Percentiles rank a stretch among this genome's conserved stretches.
Evolutionary conservation across 1,140 invertebrate genomes (phyloP).

Genomic region (Lithobius niger): DNA sequence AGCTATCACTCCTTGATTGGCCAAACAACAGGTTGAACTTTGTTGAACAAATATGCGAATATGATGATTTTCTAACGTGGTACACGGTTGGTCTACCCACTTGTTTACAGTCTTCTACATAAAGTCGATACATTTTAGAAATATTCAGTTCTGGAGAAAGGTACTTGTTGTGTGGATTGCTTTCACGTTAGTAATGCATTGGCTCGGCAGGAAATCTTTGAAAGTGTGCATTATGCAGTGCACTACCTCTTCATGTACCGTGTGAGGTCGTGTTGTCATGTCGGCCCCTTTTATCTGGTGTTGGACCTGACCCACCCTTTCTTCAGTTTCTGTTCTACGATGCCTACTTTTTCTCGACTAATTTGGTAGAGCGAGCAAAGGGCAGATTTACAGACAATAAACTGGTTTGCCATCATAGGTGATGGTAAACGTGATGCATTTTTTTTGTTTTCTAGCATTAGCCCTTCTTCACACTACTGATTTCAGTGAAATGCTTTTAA

Average conservation of each 20-base stretch:
- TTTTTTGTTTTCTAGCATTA: too few species aligned
- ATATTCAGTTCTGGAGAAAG: background rate
- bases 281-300: background rate
- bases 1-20: slow-evolving; percentile 6
- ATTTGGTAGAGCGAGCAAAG: background rate
- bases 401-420: background rate
- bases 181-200: slow-evolving; percentile 4
- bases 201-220: slow-evolving; percentile 4
- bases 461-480: too few species aligned
- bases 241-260: background rate
- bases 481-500: too few species aligned
- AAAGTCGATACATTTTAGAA: slow-evolving; percentile 8
- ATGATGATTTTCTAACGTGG: slow-evolving; percentile 4
- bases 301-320: background rate
- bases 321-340: background rate
- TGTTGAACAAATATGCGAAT: slow-evolving; percentile 1
- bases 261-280: slow-evolving; percentile 4
- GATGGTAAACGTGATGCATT: background rate
- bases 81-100: background rate
- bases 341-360: background rate
- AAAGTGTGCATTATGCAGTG: background rate
- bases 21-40: slow-evolving; percentile 3
- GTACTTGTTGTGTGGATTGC: slow-evolving; percentile 6
- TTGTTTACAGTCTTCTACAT: slow-evolving; percentile 1
- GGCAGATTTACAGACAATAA: background rate